Percentiles rank a stretch among this genome's conserved stretches.
phyloP scores from a whole-genome alignment of 2,888 invertebrate genomes.

The Cephus rjabovi region DNA sequence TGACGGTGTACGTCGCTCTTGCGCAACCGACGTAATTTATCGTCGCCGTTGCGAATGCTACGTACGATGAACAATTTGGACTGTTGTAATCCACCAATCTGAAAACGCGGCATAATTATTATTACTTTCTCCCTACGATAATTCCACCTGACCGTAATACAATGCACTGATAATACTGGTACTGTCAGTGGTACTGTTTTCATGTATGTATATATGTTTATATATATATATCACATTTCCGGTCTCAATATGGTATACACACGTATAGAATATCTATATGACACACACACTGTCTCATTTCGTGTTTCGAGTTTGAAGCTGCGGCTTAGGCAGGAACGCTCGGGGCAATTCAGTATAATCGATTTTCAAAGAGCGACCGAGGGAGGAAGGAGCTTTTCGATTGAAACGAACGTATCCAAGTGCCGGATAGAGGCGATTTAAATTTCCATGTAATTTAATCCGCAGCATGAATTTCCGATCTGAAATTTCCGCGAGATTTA shows the following conservation, averaged over 20 bases:
- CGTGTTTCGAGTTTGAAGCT: background rate
- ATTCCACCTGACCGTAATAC: background rate
- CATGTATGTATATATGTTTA: conserved; percentile 1
- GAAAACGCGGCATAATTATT: conserved; percentile 25
- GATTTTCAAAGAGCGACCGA: background rate
- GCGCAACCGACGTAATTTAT: conserved; percentile 51
- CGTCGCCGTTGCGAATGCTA: conserved; percentile 45
- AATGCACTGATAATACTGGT: background rate
- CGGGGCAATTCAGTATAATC: background rate
- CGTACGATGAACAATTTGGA: conserved; percentile 39
- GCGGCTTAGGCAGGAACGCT: background rate
- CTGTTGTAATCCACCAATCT: conserved; percentile 42
- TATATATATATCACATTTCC: background rate
- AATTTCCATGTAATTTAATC: background rate
- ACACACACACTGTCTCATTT: background rate
- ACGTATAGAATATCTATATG: background rate
- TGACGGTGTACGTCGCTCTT: conserved; percentile 45
- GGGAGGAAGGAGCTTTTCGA: background rate
- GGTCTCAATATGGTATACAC: background rate
- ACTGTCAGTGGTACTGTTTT: background rate
- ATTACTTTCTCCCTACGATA: background rate
- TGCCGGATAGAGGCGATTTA: background rate
- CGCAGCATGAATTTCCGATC: background rate
- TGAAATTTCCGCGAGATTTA: background rate
- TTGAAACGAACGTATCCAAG: background rate